These are phyloP conservation scores for Acrobasis suavella DNA, from an alignment of 2,888 invertebrate genomes.

Conservation along the genomic window DNA sequence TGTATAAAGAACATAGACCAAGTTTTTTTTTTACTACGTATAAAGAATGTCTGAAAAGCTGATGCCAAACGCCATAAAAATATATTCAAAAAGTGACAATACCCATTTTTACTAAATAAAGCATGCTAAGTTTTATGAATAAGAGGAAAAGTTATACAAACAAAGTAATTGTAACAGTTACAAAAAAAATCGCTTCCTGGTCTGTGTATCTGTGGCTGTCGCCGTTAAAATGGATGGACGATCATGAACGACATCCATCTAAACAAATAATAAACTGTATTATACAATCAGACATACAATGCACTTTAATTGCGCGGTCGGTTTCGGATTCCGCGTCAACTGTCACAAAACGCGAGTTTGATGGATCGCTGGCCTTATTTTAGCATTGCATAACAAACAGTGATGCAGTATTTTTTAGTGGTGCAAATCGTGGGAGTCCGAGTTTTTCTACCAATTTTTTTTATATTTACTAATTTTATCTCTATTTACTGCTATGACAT, in stretches of 20 bases:
- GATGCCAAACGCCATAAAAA: too few relatives aligned
- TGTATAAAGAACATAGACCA: too few relatives aligned
- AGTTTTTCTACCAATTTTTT: not conserved
- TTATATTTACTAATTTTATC: not conserved
- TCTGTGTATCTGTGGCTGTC: constrained; percentile 49
- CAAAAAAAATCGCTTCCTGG: constrained; percentile 44
- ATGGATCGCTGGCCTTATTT: constrained; percentile 51
- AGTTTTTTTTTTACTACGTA: too few relatives aligned
- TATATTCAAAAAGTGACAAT: too few relatives aligned
- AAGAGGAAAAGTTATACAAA: too few relatives aligned
- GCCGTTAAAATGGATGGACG: constrained; percentile 61
- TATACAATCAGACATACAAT: constrained; percentile 58
- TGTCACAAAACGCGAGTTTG: constrained; percentile 58
- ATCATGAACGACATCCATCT: constrained; percentile 64
- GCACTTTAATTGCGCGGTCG: constrained; percentile 59
- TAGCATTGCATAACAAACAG: constrained; percentile 24
- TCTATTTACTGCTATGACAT: not conserved
- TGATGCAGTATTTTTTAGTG: constrained; percentile 1
- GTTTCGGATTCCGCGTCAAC: constrained; percentile 54
- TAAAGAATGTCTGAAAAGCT: too few relatives aligned
- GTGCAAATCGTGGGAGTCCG: not conserved
- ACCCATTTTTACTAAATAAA: too few relatives aligned
- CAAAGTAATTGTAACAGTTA: too few relatives aligned
- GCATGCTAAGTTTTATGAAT: too few relatives aligned
- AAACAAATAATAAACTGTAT: constrained; percentile 46